Evolutionary conservation across 2,888 invertebrate species (phyloP), one percentile per base, ranked within the genome.

Genomic region (Antitype chi): DNA sequence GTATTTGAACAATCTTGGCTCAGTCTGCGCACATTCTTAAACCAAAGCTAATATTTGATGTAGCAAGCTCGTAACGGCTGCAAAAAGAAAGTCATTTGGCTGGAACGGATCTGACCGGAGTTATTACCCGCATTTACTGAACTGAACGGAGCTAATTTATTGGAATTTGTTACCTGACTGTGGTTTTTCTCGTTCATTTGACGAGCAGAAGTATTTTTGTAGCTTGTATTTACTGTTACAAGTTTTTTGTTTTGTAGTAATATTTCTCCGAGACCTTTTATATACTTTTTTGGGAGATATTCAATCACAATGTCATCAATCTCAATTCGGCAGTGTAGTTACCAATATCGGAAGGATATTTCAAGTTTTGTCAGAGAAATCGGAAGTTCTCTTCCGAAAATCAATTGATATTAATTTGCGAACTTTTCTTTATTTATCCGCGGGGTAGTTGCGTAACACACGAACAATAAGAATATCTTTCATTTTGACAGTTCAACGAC

Each of bases 81-180:
- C 77, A 78, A 70, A 85, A 85, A 79, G 78, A 76, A 69, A 73
- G 59, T 32, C 32, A 74, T 72, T 79, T 64, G 52, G 20, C 70
- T 76, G 76, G 28, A 75, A 84, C 57, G 32, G 62, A 82, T 70
- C 64, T 62, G 53, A 76, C 57, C 28, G 62, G 59, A 79, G 72
- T 78, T 78, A 83, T 77, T 70, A 76, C 72, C 52, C 47, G 13
- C 59, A 76, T 79, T 76, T 66, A 84, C 68, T 70, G 78, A 83
- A 64, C 60, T 69, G 67, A 78, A 80, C 57, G 57, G 62, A 67
- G 57, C 68, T 59, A 78, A 85, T 85, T 84, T 81, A 87, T 84
- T 84, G 80, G 71, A 77, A 59, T 74, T 63, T 63, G 62, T 66
- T 38, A 57, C 64, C 53, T 59, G 47, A 53, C 71, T 49, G 25